Conservation (phyloP, 30 jellyfish, hydroid and myxozoan genomes). For the Clytia hemisphaerica region DNA sequence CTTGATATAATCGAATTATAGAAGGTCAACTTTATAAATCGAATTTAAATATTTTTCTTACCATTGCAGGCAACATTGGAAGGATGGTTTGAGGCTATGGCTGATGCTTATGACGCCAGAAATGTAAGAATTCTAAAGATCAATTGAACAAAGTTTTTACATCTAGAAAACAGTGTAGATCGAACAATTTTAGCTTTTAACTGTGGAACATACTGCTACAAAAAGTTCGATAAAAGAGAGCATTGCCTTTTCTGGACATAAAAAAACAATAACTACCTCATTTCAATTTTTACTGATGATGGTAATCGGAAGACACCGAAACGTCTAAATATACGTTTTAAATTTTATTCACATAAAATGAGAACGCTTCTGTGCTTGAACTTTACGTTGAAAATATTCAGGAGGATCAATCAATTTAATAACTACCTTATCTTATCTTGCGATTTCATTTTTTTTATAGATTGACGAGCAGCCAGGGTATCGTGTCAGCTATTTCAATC, state of each 20-base stretch:
- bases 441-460: constrained; percentile 21
- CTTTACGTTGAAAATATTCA: too few relatives aligned
- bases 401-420: not conserved
- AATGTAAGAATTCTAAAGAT: constrained; percentile 44
- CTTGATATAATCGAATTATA: too few relatives aligned
- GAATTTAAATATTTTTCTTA: not conserved
- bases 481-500: constrained; percentile 48
- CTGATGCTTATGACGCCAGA: constrained; percentile 86
- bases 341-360: too few relatives aligned
- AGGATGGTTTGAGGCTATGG: constrained; percentile 99
- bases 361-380: too few relatives aligned
- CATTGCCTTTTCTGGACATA: too few relatives aligned
- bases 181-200: not conserved
- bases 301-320: too few relatives aligned
- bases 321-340: too few relatives aligned
- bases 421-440: not conserved
- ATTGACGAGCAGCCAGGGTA: constrained; percentile 65
- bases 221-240: too few relatives aligned
- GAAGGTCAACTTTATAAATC: not conserved
- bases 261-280: too few relatives aligned
- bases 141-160: not conserved
- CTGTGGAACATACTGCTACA: too few relatives aligned
- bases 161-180: not conserved
- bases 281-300: too few relatives aligned
- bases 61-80: constrained; percentile 83